Evolutionary conservation across 2,797 vertebrate species (phyloP), one percentile per base, ranked within the genome.

Genomic region (Sarcophilus harrisii): DNA sequence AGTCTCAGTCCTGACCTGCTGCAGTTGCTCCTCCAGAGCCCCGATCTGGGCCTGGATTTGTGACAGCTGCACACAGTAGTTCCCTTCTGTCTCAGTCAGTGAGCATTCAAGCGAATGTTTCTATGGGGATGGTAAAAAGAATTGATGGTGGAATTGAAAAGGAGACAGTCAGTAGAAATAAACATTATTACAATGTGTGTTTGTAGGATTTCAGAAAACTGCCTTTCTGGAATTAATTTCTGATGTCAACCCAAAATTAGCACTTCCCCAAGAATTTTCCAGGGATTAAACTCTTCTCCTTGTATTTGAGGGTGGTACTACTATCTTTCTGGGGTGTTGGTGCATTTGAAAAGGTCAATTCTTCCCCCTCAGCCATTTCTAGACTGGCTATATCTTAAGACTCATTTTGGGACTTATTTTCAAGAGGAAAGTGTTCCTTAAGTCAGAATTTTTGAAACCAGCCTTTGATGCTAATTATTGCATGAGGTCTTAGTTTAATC

Each of bases 31-130:
- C 81, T 98, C 98, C 91, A 98, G 93, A 92, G 96, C 94, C 14
- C 96, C 91, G 3, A 98, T 97, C 97, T 98, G 97, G 32, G 96
- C 97, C 94, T 98, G 98, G 95, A 98, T 97, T 92, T 98, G 95
- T 0, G 97, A 96, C 58, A 98, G 96, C 93, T 98, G 98, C 0
- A 92, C 3, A 28, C 98, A 98, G 95, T 98, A 98, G 96, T 98
- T 98, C 52, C 98, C 97, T 91, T 98, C 97, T 0, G 98, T 98
- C 60, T 98, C 98, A 0, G 97, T 91, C 66, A 98, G 32, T 45
- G 98, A 97, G 95, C 96, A 95, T 92, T 98, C 98, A 90, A 98
- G 98, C 3, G 98, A 96, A 21, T 97, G 97, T 98, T 98, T 98
- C 98, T 98, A 91, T 14, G 57, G 57, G 29, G 57, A 92, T 66